phyloP scores from a whole-genome alignment of 2,797 vertebrate species.

The Anguilla obscura region DNA sequence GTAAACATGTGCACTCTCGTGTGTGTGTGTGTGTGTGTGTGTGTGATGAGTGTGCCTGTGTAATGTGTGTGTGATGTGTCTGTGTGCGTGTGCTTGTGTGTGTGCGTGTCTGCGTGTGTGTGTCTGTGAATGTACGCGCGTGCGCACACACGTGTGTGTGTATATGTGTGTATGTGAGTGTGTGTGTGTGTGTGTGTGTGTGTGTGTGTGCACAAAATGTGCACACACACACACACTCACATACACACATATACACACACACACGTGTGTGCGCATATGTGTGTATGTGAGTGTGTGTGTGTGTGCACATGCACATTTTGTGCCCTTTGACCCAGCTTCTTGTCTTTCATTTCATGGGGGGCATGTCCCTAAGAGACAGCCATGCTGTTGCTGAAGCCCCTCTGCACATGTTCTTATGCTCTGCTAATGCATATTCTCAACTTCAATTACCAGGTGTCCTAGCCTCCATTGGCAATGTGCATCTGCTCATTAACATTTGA shows the following conservation, averaged over 20 bases:
- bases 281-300: not conserved
- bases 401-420: not conserved
- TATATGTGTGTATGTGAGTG: not conserved
- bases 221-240: too few relatives aligned
- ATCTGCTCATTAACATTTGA: not conserved
- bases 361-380: not conserved
- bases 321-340: not conserved
- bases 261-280: constrained; percentile 13
- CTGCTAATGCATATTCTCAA: not conserved
- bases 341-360: not conserved
- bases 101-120: constrained; percentile 25
- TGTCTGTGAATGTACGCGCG: not conserved
- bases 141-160: constrained; percentile 21
- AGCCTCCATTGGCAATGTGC: not conserved
- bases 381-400: not conserved
- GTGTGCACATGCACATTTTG: not conserved
- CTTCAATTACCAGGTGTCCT: constrained; percentile 7
- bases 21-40: not conserved
- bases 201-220: not conserved
- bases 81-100: not conserved
- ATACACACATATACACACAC: too few relatives aligned
- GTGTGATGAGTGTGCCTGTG: not conserved
- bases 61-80: not conserved
- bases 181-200: constrained; percentile 25
- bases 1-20: constrained; percentile 6